Percentiles rank a stretch among this genome's conserved stretches.
Conservation (phyloP, 2,888 invertebrate species). For the Oligia fasciuncula region DNA sequence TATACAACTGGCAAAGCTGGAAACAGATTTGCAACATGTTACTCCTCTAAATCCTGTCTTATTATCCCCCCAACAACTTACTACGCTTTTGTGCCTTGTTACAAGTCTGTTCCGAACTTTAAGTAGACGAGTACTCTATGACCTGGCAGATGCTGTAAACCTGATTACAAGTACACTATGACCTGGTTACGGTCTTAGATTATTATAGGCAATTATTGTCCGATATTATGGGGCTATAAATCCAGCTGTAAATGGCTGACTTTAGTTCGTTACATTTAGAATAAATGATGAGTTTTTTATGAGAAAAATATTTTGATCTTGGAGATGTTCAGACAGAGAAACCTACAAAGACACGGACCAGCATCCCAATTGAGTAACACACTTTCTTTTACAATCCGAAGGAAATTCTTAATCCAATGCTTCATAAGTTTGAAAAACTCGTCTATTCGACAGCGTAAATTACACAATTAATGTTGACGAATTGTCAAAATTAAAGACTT, state of each 20-base stretch:
- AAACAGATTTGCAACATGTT: conserved; percentile 15
- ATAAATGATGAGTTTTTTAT: conserved; percentile 10
- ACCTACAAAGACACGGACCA: not conserved
- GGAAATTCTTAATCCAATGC: not conserved
- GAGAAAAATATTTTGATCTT: not conserved
- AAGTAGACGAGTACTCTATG: not conserved
- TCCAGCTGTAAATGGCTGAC: conserved; percentile 24
- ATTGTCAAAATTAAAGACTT: not conserved
- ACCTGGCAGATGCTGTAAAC: conserved; percentile 39
- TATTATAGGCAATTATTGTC: conserved; percentile 44
- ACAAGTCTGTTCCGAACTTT: conserved; percentile 21
- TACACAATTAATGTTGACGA: not conserved
- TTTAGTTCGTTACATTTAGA: conserved; percentile 17
- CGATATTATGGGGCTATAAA: conserved; percentile 50
- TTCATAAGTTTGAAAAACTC: not conserved
- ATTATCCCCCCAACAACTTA: not conserved
- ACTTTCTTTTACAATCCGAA: not conserved
- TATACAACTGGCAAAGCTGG: not conserved
- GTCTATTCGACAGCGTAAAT: not conserved
- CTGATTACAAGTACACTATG: conserved; percentile 38
- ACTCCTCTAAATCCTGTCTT: conserved; percentile 8
- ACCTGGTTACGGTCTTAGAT: conserved; percentile 39
- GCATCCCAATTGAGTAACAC: not conserved
- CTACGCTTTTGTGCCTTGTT: not conserved
- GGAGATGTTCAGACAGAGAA: not conserved